Evolutionary conservation across 2,888 invertebrate genomes (phyloP), one percentile per base, ranked within the genome.

Genomic region (Erebia epiphron): DNA sequence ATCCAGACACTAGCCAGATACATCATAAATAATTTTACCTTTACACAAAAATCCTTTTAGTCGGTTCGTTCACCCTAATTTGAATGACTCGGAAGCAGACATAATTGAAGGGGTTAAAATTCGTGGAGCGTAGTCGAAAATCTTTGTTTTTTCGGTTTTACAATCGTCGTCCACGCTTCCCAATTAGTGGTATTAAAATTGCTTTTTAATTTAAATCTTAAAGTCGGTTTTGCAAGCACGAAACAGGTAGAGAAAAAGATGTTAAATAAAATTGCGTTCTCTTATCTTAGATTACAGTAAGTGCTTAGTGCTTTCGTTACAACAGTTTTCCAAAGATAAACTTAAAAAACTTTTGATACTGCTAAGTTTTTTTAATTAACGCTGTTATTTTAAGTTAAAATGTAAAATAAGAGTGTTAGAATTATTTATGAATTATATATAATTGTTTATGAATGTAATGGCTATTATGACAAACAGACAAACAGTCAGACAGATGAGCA

Each of bases 101-200:
- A 62, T 62, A 62, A 62, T 62, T 62, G 43, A 43, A 61, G 61
- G 61, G 43, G 18, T 16, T 41, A 16, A 18, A 61, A 43, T 61
- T 16, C 14, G 13, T 14, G 18, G 14, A 62, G 5, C 62, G 62
- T n/a, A 46, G 46, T 16, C 46, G 13, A 46, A 62, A 46, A 62
- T 62, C 49, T 62, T 49, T 61, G 61, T 62, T 62, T 62, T 35
- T 62, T 62, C 62, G 18, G 21, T 62, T 49, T 21, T 21, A 21
- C 62, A 62, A n/a, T 61, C 43, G 43, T 21, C 62, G 9, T 7
- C 13, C 61, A 46, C 9, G 62, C 46, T 8, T 14, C 9, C 62
- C 62, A 62, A 62, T 62, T 62, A 62, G 62, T 49, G 46, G 62
- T 49, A 49, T 62, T 46, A 62, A 62, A 61, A 49, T 62, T 62